Base-by-base conservation (phyloP, 2,888 invertebrate species). In the Dascillus cervinus region DNA sequence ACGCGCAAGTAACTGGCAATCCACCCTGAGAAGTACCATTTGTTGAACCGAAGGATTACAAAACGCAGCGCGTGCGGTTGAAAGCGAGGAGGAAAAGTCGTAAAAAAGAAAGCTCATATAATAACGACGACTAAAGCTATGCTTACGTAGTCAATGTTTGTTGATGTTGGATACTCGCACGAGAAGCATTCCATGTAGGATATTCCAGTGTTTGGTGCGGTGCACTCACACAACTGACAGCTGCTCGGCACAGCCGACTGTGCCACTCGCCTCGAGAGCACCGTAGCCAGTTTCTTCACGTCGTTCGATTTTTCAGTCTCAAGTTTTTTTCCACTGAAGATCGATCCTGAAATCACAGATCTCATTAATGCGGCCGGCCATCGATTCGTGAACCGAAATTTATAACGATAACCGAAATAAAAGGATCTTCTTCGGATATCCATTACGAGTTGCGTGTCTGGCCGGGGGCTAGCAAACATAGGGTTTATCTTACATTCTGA, bases 161-260 rank as follows among this genome's bases (percentile, higher is more conserved):
- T 56, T 2, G 69, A 64, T 20, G 61, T 64, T 3, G 73, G 72
- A 52, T 70, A 70, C 27, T 62, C 61, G 50, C 78, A 79, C 1
- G 77, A 73, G 35, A 73, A 71, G 49, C 82, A 82, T 41, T 76
- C 75, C 66, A 79, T 71, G 55, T 70, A 76, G 3, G 79, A 73
- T 11, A 78, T 66, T 1, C 80, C 81, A 21, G 74, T 71, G 39
- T 77, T 73, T 47, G 77, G 72, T 2, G 77, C 74, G 1, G 76
- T 72, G 48, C 82, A 83, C 51, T 82, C 82, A 55, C 82, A 83
- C 13, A 70, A 70, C 50, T 82, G 78, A 44, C 78, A 80, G 4
- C 60, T 49, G 29, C 66, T 68, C 2, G 79, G 76, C 11, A 57
- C 49, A 1, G 80, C 79, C n/a, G 76, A 72, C 34, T 68, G 56